A percentile compares a stretch with the other conserved stretches of the same genome.
Evolutionary conservation across 2,797 vertebrate species (phyloP).

Genomic region (Spinus olivaceus): DNA sequence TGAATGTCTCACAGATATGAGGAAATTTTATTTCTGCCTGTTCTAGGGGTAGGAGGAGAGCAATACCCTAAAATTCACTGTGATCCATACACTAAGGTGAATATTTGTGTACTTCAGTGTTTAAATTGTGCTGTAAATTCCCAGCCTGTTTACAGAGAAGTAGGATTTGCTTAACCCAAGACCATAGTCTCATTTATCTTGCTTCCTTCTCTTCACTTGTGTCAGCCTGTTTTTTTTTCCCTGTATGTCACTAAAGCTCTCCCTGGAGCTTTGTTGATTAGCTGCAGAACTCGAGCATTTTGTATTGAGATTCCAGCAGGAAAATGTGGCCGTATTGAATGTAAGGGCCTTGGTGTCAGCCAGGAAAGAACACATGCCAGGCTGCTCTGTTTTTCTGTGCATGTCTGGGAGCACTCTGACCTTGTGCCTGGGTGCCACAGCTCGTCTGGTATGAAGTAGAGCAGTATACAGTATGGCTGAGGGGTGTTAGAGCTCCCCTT

Average conservation of each 20-base stretch:
- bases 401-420: background rate
- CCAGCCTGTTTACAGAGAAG: slow-evolving; percentile 25
- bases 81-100: background rate
- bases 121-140: background rate
- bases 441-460: background rate
- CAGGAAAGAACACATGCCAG: background rate
- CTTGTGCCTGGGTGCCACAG: background rate
- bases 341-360: background rate
- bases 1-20: background rate
- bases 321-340: background rate
- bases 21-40: background rate
- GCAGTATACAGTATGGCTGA: background rate
- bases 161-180: slow-evolving; percentile 47
- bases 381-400: background rate
- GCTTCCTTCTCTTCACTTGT: background rate
- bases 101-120: background rate
- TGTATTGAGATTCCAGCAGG: background rate
- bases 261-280: slow-evolving; percentile 34
- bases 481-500: background rate
- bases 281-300: background rate
- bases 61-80: background rate
- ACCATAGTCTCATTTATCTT: slow-evolving; percentile 50
- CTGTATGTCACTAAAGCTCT: slow-evolving; percentile 14
- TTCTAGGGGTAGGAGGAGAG: background rate
- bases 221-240: slow-evolving; percentile 37